Conservation (phyloP, 1,140 invertebrate species). For the Conopomorpha cramerella region DNA sequence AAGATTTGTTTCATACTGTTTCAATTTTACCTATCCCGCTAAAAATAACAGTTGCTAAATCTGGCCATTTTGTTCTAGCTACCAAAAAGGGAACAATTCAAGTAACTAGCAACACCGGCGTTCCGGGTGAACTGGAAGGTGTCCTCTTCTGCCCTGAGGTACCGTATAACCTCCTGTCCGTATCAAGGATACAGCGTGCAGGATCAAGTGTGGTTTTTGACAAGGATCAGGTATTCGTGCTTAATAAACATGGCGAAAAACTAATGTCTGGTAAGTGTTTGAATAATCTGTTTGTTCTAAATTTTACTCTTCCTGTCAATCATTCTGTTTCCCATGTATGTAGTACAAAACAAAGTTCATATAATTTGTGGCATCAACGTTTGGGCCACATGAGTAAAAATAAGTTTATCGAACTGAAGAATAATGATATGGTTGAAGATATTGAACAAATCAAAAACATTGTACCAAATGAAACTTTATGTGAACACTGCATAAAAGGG, state of each 20-base stretch:
- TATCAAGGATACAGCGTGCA: too few relatives aligned
- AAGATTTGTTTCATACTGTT: conserved; percentile 15
- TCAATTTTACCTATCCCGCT: conserved; percentile 6
- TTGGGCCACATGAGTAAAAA: too few relatives aligned
- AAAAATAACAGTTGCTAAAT: conserved; percentile 21
- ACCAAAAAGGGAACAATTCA: conserved; percentile 16
- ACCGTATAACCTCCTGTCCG: too few relatives aligned
- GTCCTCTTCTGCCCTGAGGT: conserved; percentile 9
- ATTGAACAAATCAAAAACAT: conserved; percentile 4
- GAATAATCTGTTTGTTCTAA: background rate
- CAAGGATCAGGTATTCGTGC: background rate
- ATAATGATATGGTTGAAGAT: conserved; percentile 6
- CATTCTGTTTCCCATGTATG: conserved; percentile 1
- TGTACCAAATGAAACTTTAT: background rate
- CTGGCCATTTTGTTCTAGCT: conserved; percentile 14
- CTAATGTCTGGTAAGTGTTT: background rate
- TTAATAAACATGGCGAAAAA: background rate
- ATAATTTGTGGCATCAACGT: too few relatives aligned
- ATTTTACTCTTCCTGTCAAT: background rate
- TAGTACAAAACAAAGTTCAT: background rate
- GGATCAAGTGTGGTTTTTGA: background rate
- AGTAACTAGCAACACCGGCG: conserved; percentile 9
- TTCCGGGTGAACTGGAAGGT: conserved; percentile 8
- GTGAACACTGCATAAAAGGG: conserved; percentile 1
- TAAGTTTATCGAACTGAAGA: too few relatives aligned